Base-by-base conservation (phyloP, 2,113 vertebrate species). In the Pholis gunnellus region DNA sequence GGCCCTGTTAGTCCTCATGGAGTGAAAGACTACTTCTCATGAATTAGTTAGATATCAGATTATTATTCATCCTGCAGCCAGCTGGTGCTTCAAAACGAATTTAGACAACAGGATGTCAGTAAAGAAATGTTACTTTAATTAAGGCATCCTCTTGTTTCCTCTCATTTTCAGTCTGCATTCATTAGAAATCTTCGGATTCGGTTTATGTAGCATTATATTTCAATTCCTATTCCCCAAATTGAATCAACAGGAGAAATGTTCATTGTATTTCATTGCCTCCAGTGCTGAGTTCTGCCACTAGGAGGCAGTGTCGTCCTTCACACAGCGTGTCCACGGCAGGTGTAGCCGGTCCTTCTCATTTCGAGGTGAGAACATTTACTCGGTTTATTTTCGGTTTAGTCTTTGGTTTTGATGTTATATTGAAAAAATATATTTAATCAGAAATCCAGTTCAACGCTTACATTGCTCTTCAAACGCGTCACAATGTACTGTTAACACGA, bases 231-330 rank as follows among this genome's bases (percentile, higher is more conserved):
- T 36, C 20, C 20, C 34, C 4, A 20, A 13, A 42, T n/a, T 29
- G 11, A 67, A 66, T 29, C 27, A 17, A 31, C 13, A 71, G 36
- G 4, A 7, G 18, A 38, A 11, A 11, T 17, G 3, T 17, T 46
- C 3, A 13, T 2, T 36, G 40, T 34, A 9, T 29, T 42, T 67
- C 22, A 31, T n/a, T 4, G 40, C 11, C 15, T 56, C 6, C 29
- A 79, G 3, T 67, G 4, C 5, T 29, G 14, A 9, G 0, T 50
- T 36, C 0, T 1, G 69, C 25, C 94, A 74, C 83, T 52, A 93
- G 92, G 78, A 66, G 86, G 81, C 77, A 89, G 81, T 81, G 3
- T 79, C 60, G 67, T 36, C 80, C 13, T 89, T 90, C 59, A 18
- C 40, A 71, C 11, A 0, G 73, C 18, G 27, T 69, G 40, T 57